Percentiles rank a stretch among this genome's conserved stretches.
Evolutionary conservation across 1,140 invertebrate genomes (phyloP).

Genomic region (Tetragnatha versicolor): DNA sequence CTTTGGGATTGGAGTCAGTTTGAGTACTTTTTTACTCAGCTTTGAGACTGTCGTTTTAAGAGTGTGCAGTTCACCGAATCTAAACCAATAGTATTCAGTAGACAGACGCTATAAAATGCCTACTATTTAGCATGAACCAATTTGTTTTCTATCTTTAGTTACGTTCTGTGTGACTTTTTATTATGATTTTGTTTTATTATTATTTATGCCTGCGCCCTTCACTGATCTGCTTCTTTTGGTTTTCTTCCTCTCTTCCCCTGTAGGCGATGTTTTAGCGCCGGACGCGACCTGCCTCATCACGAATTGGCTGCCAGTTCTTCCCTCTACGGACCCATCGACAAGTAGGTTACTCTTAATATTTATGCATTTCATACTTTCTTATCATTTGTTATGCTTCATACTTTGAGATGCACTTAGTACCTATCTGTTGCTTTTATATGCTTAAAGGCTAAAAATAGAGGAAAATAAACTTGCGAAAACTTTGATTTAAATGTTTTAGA

Average conservation of each 20-base stretch:
- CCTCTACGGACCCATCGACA: conserved; percentile 49
- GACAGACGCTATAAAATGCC: no score
- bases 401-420: no score
- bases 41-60: background rate
- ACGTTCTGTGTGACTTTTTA: conserved; percentile 39
- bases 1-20: no score
- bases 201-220: conserved; percentile 46
- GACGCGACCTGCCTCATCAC: conserved; percentile 46
- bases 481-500: no score
- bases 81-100: background rate
- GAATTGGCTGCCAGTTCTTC: conserved; percentile 40
- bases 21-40: no score
- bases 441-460: no score
- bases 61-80: conserved; percentile 2
- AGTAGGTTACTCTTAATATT: conserved; percentile 34
- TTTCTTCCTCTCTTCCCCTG: conserved; percentile 45
- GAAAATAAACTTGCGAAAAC: no score
- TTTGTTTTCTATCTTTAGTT: conserved; percentile 31
- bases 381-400: background rate
- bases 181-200: conserved; percentile 54
- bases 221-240: conserved; percentile 53
- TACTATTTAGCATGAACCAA: background rate
- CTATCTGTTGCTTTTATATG: no score
- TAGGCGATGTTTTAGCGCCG: conserved; percentile 54
- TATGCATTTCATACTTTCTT: background rate